Evolutionary conservation across 2,888 invertebrate species (phyloP).

Genomic region (Amiota communis): DNA sequence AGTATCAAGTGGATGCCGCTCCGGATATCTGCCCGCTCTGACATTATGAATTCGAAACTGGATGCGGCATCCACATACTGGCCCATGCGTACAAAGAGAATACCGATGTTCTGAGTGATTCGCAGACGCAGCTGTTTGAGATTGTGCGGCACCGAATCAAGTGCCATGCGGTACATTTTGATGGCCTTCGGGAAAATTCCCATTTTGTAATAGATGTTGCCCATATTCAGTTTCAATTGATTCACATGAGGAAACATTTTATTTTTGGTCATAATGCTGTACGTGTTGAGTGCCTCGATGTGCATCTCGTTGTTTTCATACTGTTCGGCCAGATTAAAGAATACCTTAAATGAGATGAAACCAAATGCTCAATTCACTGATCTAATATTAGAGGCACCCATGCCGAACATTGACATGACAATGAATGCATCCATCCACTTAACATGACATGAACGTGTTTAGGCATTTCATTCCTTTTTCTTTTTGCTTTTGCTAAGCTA

Average conservation of each 20-base stretch:
- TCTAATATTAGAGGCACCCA: background rate
- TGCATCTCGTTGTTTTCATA: conserved; percentile 96
- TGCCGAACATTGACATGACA: background rate
- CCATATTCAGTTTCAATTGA: conserved; percentile 96
- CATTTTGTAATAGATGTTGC: conserved; percentile 96
- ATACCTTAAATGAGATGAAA: conserved; percentile 77
- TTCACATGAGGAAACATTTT: conserved; percentile 95
- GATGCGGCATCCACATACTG: conserved; percentile 97
- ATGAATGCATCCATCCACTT: background rate
- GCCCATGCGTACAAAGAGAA: conserved; percentile 95
- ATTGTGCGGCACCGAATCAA: conserved; percentile 95
- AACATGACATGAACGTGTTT: background rate
- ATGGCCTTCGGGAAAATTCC: conserved; percentile 94
- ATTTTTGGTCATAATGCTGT: conserved; percentile 94
- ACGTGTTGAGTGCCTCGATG: conserved; percentile 95
- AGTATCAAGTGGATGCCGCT: conserved; percentile 91
- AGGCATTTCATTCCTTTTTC: background rate
- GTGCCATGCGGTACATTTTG: conserved; percentile 98
- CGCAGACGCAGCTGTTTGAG: conserved; percentile 94
- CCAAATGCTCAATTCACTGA: background rate
- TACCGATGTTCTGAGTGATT: conserved; percentile 96
- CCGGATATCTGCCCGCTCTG: conserved; percentile 92
- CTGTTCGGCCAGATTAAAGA: conserved; percentile 96
- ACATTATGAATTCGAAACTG: conserved; percentile 98
- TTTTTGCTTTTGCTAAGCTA: background rate